Base-by-base conservation (phyloP, 2,797 vertebrate species). In the Garrulus glandarius region DNA sequence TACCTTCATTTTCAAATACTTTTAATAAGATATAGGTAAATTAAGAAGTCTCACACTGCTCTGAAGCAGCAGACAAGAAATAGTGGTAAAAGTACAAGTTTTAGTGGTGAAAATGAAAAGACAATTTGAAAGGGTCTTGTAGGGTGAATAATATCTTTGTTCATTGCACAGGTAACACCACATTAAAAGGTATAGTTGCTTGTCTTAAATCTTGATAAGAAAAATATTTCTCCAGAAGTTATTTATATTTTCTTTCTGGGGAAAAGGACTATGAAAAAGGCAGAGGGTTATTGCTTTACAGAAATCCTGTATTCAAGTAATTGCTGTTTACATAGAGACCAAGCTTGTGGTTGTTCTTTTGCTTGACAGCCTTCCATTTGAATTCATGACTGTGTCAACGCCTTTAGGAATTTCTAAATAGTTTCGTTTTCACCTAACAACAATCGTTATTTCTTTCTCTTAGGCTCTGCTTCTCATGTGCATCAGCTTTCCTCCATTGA, bases 181-280 rank as follows among this genome's bases (percentile, higher is more conserved):
- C 13, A 78, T 53, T 53, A 57, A 83, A 86, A 64, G 5, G 27
- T 30, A 24, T 19, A 64, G 27, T n/a, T 68, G 2, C 13, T 56
- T 80, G 39, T 8, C 27, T 81, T 91, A 76, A 68, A 77, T n/a
- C n/a, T 89, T 92, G 72, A 59, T 67, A 89, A 95, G 70, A 55
- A 96, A 95, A 93, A 75, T 85, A 59, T 92, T 96, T 92, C 39
- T 95, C 15, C 5, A 60, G 91, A 93, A 46, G 26, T 6, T 50
- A 26, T 53, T 92, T 88, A 70, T 69, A 59, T 92, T 89, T 89
- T 53, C 14, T 60, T 78, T 46, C 59, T 83, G 15, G 9, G 5
- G 8, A 59, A 75, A 75, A 74, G 21, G 74, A 52, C 65, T 64
- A 20, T 76, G 13, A 85, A 59, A 94, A 96, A 84, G 52, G 32